Percentiles rank a stretch among this genome's conserved stretches.
Conservation (phyloP, 2,797 vertebrate species). For the Pygocentrus nattereri region DNA sequence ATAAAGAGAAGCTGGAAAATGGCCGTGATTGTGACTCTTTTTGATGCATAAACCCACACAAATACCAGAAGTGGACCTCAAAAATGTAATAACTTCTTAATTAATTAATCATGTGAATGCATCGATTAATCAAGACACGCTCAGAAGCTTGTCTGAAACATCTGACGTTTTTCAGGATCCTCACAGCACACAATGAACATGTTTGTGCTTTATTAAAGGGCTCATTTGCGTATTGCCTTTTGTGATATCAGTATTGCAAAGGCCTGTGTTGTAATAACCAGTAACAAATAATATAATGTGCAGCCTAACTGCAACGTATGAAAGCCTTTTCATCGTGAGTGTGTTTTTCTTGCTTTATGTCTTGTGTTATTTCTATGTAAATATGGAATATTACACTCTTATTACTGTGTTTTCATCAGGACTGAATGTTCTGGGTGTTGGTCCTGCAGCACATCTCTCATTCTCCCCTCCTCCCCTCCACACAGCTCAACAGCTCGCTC, state of each 20-base stretch:
- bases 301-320: neutral
- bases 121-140: neutral
- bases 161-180: neutral
- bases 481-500: constrained; percentile 3
- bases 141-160: neutral
- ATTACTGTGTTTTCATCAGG: constrained; percentile 8
- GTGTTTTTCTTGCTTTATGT: neutral
- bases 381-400: neutral
- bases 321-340: neutral
- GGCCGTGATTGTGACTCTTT: too few relatives aligned
- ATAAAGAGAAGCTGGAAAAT: too few relatives aligned
- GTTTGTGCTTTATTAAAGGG: neutral
- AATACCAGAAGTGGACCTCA: neutral
- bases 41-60: too few relatives aligned
- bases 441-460: constrained; percentile 54
- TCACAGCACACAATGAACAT: neutral
- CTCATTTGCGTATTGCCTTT: constrained; percentile 3
- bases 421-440: constrained; percentile 57
- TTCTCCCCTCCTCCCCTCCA: constrained; percentile 24
- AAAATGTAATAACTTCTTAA: neutral
- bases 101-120: neutral
- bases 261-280: too few relatives aligned
- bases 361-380: neutral
- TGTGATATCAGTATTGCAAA: neutral
- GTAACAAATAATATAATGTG: neutral